Percentiles rank a stretch among this genome's conserved stretches.
phyloP scores from a whole-genome alignment of 2,797 vertebrate species.

The Steatocranus sp. region DNA sequence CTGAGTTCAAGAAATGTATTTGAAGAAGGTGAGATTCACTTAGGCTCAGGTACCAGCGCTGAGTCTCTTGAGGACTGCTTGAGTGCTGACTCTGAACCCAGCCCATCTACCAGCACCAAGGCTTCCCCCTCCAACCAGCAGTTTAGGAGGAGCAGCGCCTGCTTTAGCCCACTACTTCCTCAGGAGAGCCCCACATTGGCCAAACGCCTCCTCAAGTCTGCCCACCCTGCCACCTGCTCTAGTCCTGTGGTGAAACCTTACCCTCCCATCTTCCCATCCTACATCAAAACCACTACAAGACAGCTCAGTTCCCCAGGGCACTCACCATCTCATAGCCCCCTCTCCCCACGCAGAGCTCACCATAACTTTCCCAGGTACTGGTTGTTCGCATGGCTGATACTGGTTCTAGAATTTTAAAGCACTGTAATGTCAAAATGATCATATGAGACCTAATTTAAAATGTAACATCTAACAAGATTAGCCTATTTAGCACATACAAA shows the following conservation, averaged over 20 bases:
- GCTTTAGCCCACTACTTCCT: constrained; percentile 48
- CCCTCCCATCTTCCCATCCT: constrained; percentile 84
- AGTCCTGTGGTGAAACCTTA: constrained; percentile 80
- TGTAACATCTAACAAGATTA: background rate
- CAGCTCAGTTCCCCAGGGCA: constrained; percentile 90
- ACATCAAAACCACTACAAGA: constrained; percentile 93
- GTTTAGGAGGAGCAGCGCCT: constrained; percentile 55
- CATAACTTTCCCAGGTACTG: constrained; percentile 66
- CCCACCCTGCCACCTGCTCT: constrained; percentile 24
- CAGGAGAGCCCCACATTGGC: constrained; percentile 72
- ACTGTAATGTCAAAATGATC: background rate
- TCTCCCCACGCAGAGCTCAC: constrained; percentile 71
- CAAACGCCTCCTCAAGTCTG: constrained; percentile 66
- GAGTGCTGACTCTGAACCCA: constrained; percentile 31
- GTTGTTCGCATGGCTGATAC: background rate
- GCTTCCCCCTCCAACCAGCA: background rate
- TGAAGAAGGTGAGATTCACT: constrained; percentile 9
- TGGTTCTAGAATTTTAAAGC: background rate
- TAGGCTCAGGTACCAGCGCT: constrained; percentile 29
- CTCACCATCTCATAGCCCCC: constrained; percentile 86
- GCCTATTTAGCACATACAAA: background rate
- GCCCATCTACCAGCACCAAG: background rate
- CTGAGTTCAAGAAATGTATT: constrained; percentile 18
- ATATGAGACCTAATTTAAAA: background rate
- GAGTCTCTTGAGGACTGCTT: constrained; percentile 59